Percentiles rank a stretch among this genome's conserved stretches.
These are phyloP conservation scores for Hecatera dysodea DNA, from an alignment of 2,888 invertebrate genomes.

Conservation along the genomic window DNA sequence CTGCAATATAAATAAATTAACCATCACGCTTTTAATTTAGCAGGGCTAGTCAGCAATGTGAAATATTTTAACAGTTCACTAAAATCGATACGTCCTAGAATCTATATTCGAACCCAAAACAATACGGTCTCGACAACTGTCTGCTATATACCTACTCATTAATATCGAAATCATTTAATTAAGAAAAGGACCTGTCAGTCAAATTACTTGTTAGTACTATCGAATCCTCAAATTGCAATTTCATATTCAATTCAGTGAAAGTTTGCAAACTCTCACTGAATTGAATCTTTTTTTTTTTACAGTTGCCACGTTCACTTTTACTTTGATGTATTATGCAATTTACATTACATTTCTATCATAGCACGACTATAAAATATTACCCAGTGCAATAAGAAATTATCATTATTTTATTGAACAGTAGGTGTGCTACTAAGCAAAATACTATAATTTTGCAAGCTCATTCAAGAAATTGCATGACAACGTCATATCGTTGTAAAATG, in stretches of 20 bases:
- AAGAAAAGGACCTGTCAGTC: slow-evolving; percentile 19
- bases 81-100: not conserved
- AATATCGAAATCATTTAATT: not conserved
- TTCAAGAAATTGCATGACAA: slow-evolving; percentile 24
- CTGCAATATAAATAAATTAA: not conserved
- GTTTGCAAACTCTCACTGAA: too few species aligned
- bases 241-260: slow-evolving; percentile 54
- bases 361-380: not conserved
- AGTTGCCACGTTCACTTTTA: slow-evolving; percentile 53
- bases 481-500: not conserved
- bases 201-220: not conserved
- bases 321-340: slow-evolving; percentile 50
- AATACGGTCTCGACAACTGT: not conserved
- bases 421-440: not conserved
- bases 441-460: slow-evolving; percentile 13
- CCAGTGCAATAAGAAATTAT: not conserved
- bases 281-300: slow-evolving; percentile 46
- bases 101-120: slow-evolving; percentile 1
- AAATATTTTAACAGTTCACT: not conserved
- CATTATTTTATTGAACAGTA: not conserved
- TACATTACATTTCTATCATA: slow-evolving; percentile 3
- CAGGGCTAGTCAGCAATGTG: not conserved
- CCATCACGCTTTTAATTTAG: slow-evolving; percentile 5
- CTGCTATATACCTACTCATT: not conserved
- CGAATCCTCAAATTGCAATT: slow-evolving; percentile 19